Conservation (phyloP, 2,888 invertebrate species). For the Melitaea athalia region DNA sequence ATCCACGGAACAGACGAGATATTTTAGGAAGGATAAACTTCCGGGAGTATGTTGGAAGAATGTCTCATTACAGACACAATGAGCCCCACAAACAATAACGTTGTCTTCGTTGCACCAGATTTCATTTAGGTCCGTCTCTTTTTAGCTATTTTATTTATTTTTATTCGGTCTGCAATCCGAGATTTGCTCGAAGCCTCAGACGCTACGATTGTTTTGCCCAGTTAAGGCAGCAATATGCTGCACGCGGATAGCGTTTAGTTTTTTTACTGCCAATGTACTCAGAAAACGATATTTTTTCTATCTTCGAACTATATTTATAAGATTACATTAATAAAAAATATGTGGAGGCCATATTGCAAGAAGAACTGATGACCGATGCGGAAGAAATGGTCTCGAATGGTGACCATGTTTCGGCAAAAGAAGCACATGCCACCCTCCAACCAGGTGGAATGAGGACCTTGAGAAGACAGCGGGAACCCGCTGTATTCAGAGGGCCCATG, state of each 20-base stretch:
- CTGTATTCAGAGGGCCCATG: too few species aligned
- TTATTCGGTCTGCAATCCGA: conserved; percentile 37
- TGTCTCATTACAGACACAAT: conserved; percentile 45
- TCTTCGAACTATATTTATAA: too few species aligned
- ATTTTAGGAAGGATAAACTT: conserved; percentile 13
- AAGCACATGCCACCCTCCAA: too few species aligned
- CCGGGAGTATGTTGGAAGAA: conserved; percentile 35
- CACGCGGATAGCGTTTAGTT: conserved; percentile 8
- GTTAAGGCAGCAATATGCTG: not conserved
- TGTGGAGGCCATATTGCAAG: too few species aligned
- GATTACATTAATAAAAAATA: too few species aligned
- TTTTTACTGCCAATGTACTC: not conserved
- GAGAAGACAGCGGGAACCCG: too few species aligned
- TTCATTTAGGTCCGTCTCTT: conserved; percentile 45
- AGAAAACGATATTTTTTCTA: too few species aligned
- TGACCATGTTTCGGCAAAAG: too few species aligned
- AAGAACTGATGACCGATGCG: too few species aligned
- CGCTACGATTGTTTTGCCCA: conserved; percentile 13
- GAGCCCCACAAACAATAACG: conserved; percentile 44
- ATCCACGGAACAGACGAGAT: not conserved
- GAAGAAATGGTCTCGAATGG: too few species aligned
- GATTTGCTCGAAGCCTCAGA: conserved; percentile 37
- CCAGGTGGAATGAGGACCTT: too few species aligned
- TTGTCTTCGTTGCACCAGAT: conserved; percentile 42
- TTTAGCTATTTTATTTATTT: conserved; percentile 41